Conservation (phyloP, 1,140 invertebrate species). For the Nixonia krombeini region DNA sequence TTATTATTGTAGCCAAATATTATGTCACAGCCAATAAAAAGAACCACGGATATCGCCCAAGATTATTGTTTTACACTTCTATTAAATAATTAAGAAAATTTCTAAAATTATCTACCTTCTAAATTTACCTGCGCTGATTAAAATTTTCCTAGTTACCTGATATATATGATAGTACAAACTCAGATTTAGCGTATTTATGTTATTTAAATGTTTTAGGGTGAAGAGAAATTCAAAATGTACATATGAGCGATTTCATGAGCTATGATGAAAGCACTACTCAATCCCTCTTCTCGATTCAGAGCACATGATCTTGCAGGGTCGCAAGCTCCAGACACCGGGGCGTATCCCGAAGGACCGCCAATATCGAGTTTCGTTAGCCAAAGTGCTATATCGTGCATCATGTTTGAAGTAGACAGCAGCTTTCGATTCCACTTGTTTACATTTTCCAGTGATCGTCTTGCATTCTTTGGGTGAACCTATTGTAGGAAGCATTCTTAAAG, state of each 20-base stretch:
- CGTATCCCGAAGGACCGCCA: constrained; percentile 85
- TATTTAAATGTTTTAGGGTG: no score
- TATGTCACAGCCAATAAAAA: no score
- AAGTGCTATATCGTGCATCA: constrained; percentile 79
- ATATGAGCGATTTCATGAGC: constrained; percentile 86
- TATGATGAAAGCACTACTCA: constrained; percentile 86
- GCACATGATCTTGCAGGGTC: constrained; percentile 81
- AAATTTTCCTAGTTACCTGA: no score
- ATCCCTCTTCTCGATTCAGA: constrained; percentile 83
- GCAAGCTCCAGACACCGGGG: constrained; percentile 83
- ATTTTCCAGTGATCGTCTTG: constrained; percentile 80
- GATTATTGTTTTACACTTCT: no score
- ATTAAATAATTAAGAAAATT: no score
- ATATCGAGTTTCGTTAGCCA: constrained; percentile 82
- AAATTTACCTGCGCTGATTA: background rate
- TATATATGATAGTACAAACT: background rate
- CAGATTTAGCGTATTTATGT: no score
- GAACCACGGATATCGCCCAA: no score
- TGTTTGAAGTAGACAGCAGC: constrained; percentile 71
- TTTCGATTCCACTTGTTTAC: constrained; percentile 83
- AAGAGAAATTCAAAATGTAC: no score
- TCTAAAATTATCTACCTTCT: no score
- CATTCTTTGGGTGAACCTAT: constrained; percentile 77
- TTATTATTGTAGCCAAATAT: no score
- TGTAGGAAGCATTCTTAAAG: background rate